Percentiles rank a stretch among this genome's conserved stretches.
Evolutionary conservation across 1,140 invertebrate genomes (phyloP).

Genomic region (Polyergus mexicanus): DNA sequence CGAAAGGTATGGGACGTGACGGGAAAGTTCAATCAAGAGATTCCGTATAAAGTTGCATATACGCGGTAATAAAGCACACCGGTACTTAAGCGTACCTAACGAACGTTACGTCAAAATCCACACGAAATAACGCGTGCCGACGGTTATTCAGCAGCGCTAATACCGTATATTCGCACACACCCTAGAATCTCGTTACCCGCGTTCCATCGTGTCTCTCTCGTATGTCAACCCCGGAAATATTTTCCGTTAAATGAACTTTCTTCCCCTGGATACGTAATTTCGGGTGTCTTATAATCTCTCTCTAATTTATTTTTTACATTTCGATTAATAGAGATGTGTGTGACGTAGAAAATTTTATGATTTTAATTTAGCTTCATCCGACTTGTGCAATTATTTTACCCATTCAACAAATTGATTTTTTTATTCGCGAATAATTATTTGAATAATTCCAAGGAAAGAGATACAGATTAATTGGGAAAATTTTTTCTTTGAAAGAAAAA

Average conservation of each 20-base stretch:
- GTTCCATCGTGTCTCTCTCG: conserved; percentile 13
- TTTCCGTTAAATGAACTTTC: conserved; percentile 38
- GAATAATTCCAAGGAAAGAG: neutral
- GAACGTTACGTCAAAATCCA: conserved; percentile 42
- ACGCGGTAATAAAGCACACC: neutral
- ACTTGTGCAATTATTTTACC: neutral
- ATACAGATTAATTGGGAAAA: neutral
- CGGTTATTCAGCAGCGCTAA: neutral
- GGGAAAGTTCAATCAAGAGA: conserved; percentile 58
- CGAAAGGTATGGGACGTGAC: conserved; percentile 55
- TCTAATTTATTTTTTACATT: conserved; percentile 3
- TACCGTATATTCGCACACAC: neutral
- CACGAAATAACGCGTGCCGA: conserved; percentile 29
- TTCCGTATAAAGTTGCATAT: neutral
- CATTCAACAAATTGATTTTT: neutral
- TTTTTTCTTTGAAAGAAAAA: neutral
- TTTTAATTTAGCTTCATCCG: too few relatives aligned
- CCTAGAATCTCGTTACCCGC: conserved; percentile 33
- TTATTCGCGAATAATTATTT: neutral
- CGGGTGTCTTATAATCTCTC: neutral
- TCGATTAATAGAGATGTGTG: neutral
- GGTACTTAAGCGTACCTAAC: conserved; percentile 44
- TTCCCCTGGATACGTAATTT: neutral
- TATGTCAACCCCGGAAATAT: conserved; percentile 11
- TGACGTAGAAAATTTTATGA: neutral